phyloP scores from a whole-genome alignment of 2,888 invertebrate genomes.

The Julus scandinavius region DNA sequence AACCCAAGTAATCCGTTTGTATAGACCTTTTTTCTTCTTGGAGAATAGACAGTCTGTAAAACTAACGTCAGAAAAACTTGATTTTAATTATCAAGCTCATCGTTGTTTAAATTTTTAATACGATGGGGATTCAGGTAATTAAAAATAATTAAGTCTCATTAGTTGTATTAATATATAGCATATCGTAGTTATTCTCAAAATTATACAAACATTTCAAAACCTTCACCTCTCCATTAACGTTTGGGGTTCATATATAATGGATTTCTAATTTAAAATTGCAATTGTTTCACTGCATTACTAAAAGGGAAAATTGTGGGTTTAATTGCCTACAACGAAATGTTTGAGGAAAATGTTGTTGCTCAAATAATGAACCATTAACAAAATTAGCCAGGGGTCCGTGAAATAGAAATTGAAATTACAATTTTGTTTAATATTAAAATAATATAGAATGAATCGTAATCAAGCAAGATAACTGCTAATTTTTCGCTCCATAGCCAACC shows the following conservation, averaged over 20 bases:
- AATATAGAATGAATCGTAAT: background rate
- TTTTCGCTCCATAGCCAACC: constrained; percentile 4
- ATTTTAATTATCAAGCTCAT: background rate
- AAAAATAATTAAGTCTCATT: background rate
- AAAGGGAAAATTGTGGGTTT: background rate
- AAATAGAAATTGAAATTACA: background rate
- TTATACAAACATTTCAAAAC: background rate
- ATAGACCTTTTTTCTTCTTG: background rate
- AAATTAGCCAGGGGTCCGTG: background rate
- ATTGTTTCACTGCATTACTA: background rate
- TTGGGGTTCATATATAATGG: background rate
- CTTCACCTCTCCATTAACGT: too few species aligned
- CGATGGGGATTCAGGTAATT: background rate
- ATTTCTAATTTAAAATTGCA: background rate
- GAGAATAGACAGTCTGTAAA: background rate
- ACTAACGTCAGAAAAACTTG: background rate
- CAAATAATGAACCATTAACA: background rate
- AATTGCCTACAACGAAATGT: background rate
- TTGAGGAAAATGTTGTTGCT: background rate
- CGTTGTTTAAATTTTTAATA: background rate
- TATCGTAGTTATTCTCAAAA: background rate
- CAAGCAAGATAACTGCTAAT: background rate
- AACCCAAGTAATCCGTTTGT: background rate
- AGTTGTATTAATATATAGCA: background rate
- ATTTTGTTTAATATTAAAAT: background rate